A percentile compares a stretch with the other conserved stretches of the same genome.
phyloP scores from a whole-genome alignment of 2,797 vertebrate genomes.

The Pseudochromis fuscus region DNA sequence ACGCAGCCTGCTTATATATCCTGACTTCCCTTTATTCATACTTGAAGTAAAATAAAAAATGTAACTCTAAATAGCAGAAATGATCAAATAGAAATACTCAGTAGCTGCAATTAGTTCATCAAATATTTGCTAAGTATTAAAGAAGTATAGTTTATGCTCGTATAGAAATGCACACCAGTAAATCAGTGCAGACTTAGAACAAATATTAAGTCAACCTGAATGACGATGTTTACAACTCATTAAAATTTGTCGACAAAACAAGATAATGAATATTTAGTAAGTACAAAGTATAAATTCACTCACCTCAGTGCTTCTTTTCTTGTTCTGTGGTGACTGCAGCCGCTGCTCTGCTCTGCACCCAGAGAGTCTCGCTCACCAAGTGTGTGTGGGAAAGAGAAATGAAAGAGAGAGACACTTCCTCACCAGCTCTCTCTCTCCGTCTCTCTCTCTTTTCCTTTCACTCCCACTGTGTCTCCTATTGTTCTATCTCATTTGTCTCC shows the following conservation, averaged over 20 bases:
- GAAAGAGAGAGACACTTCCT: conserved; percentile 38
- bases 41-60: conserved; percentile 3
- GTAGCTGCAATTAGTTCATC: not conserved
- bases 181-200: not conserved
- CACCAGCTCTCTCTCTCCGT: conserved; percentile 16
- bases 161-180: conserved; percentile 14
- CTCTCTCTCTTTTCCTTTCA: conserved; percentile 24
- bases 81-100: not conserved
- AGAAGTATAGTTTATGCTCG: not conserved
- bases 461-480: conserved; percentile 24
- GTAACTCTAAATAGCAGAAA: not conserved
- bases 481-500: conserved; percentile 36
- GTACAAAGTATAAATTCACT: conserved; percentile 48
- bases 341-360: conserved; percentile 51
- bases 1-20: not conserved
- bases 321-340: conserved; percentile 25
- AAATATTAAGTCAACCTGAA: conserved; percentile 27
- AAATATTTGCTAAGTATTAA: conserved; percentile 11
- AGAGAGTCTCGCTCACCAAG: conserved; percentile 36
- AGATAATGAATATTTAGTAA: not conserved
- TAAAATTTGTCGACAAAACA: not conserved
- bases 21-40: not conserved
- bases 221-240: no score
- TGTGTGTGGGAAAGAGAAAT: conserved; percentile 21
- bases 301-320: conserved; percentile 59